These are phyloP conservation scores for Podarcis cretensis DNA, from an alignment of 2,113 vertebrate species.

Conservation along the genomic window DNA sequence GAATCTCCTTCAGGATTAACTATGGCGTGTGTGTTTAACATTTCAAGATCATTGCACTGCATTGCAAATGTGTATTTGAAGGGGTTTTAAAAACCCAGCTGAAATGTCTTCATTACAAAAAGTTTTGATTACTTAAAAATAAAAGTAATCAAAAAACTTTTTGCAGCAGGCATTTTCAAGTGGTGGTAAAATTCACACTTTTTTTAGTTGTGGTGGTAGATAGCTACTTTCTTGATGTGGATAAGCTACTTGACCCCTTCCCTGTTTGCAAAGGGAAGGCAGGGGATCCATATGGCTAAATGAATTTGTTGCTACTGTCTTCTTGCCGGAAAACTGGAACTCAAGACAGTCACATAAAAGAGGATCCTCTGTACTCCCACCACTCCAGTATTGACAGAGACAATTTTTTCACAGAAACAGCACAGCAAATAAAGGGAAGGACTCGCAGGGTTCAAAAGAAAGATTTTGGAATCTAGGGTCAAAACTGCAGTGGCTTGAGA, in stretches of 20 bases:
- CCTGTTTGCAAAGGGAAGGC: background rate
- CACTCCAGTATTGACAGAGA: too few species aligned
- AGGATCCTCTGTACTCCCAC: too few species aligned
- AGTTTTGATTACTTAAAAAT: too few species aligned
- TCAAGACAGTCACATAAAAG: background rate
- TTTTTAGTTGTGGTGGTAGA: background rate
- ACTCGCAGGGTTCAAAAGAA: too few species aligned
- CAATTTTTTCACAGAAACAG: too few species aligned
- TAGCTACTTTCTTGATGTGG: background rate
- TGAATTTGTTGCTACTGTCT: background rate
- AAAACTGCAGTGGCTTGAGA: too few species aligned
- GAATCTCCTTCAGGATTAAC: background rate
- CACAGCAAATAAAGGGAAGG: too few species aligned
- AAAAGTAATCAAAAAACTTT: too few species aligned
- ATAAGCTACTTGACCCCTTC: background rate
- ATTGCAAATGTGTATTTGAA: too few species aligned
- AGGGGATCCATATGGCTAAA: background rate
- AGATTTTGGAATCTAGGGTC: too few species aligned
- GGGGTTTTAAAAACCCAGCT: too few species aligned
- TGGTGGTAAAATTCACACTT: background rate
- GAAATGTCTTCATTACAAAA: too few species aligned
- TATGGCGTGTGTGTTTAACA: background rate
- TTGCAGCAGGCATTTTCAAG: background rate
- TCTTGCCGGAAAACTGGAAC: background rate
- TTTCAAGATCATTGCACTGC: background rate